Evolutionary conservation across 1,140 invertebrate genomes (phyloP).

Genomic region (Bombus breviceps): DNA sequence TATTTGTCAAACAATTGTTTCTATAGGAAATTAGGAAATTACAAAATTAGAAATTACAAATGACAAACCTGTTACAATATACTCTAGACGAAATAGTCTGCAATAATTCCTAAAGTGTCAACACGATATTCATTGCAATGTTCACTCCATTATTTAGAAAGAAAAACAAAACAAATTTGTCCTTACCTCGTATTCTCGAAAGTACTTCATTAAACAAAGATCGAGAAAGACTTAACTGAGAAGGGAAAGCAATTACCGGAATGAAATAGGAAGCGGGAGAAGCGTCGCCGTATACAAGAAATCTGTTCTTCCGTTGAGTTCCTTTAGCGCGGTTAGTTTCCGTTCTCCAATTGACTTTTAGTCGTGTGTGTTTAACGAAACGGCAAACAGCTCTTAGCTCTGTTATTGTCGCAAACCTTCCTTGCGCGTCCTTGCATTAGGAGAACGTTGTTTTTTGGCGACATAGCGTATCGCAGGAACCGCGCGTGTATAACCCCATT

Average conservation of each 20-base stretch:
- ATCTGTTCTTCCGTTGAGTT: constrained; percentile 59
- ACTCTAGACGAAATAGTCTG: too few species aligned
- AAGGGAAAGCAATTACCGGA: background rate
- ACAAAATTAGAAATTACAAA: too few species aligned
- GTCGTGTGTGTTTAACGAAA: constrained; percentile 21
- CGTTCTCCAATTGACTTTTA: constrained; percentile 37
- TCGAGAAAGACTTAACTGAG: background rate
- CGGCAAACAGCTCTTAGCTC: constrained; percentile 56
- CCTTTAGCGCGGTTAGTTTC: constrained; percentile 28
- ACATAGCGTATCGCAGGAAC: constrained; percentile 13
- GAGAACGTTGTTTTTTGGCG: constrained; percentile 31
- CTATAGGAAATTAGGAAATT: too few species aligned
- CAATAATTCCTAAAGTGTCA: too few species aligned
- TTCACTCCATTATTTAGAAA: too few species aligned
- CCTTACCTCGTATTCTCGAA: background rate
- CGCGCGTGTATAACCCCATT: constrained; percentile 16
- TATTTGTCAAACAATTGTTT: too few species aligned
- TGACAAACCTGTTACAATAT: too few species aligned
- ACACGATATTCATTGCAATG: too few species aligned
- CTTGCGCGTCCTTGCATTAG: constrained; percentile 32
- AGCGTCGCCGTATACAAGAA: background rate
- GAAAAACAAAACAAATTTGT: too few species aligned
- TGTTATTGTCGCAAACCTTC: constrained; percentile 63
- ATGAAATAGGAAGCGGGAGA: background rate
- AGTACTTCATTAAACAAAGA: background rate